Percentiles rank a stretch among this genome's conserved stretches.
These are phyloP conservation scores for Altica lythri DNA, from an alignment of 2,888 invertebrate species.

Conservation along the genomic window DNA sequence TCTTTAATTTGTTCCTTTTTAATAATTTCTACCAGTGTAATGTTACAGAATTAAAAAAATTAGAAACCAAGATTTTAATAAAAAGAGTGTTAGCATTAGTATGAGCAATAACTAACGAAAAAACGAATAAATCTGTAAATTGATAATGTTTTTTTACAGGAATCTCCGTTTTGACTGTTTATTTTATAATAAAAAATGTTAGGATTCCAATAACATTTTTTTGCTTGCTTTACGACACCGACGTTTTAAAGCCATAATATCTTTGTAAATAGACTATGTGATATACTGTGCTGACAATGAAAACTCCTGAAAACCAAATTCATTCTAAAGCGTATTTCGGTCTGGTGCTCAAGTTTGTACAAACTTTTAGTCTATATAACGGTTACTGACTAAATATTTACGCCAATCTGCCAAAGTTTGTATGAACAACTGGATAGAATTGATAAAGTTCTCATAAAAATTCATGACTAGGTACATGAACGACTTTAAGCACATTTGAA, in stretches of 20 bases:
- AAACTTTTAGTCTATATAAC: slow-evolving; percentile 17
- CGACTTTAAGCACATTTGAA: too few relatives aligned
- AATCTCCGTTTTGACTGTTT: too few relatives aligned
- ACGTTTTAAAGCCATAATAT: slow-evolving; percentile 4
- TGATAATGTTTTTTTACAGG: too few relatives aligned
- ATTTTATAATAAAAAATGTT: too few relatives aligned
- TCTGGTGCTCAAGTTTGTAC: slow-evolving; percentile 8
- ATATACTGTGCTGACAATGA: not conserved
- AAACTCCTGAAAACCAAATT: slow-evolving; percentile 9
- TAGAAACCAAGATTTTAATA: too few relatives aligned
- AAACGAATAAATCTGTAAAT: too few relatives aligned
- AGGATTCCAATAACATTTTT: too few relatives aligned
- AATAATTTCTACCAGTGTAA: slow-evolving; percentile 12
- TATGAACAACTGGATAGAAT: slow-evolving; percentile 13
- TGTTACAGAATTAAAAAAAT: too few relatives aligned
- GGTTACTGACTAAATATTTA: slow-evolving; percentile 14
- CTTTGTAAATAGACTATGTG: slow-evolving; percentile 5
- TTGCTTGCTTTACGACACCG: too few relatives aligned
- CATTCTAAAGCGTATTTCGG: slow-evolving; percentile 17
- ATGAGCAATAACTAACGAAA: too few relatives aligned
- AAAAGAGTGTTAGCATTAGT: too few relatives aligned
- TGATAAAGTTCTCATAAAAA: slow-evolving; percentile 15
- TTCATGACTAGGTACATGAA: too few relatives aligned
- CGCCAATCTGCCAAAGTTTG: slow-evolving; percentile 7
- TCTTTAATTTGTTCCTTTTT: slow-evolving; percentile 35